Evolutionary conservation across 1,140 invertebrate species (phyloP).

Genomic region (Paraescarpia echinospica): DNA sequence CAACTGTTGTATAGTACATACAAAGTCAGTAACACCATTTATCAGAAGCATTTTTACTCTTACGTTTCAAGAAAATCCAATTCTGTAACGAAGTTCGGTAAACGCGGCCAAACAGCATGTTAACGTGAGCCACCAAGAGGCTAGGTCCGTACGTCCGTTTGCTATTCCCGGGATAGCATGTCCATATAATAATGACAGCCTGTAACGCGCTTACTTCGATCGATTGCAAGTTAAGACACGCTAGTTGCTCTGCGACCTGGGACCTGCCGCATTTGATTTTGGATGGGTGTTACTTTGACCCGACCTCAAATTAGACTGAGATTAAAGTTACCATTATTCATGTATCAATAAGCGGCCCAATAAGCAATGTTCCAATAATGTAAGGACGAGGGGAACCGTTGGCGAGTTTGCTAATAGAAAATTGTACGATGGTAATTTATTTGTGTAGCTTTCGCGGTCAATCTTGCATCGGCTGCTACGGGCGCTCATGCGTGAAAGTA

Average conservation of each 20-base stretch:
- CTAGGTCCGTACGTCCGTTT: background rate
- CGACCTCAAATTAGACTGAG: background rate
- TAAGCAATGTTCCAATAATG: background rate
- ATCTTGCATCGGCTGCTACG: constrained; percentile 3
- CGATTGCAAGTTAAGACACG: background rate
- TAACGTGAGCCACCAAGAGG: background rate
- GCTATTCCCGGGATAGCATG: background rate
- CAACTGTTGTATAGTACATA: too few relatives aligned
- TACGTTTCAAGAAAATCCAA: background rate
- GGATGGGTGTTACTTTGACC: background rate
- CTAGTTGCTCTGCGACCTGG: background rate
- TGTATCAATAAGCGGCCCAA: background rate
- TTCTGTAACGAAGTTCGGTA: too few relatives aligned
- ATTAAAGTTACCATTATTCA: background rate
- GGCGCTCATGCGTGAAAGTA: background rate
- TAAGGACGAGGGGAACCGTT: background rate
- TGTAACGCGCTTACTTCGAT: background rate
- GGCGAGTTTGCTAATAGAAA: background rate
- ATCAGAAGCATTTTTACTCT: background rate
- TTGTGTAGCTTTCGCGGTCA: background rate
- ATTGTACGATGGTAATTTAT: background rate
- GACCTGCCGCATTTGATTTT: background rate
- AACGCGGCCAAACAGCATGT: background rate
- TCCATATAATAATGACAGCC: background rate
- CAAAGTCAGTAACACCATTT: too few relatives aligned